These are phyloP conservation scores for Cyclophora albipunctata DNA, from an alignment of 2,888 invertebrate species.

Conservation along the genomic window DNA sequence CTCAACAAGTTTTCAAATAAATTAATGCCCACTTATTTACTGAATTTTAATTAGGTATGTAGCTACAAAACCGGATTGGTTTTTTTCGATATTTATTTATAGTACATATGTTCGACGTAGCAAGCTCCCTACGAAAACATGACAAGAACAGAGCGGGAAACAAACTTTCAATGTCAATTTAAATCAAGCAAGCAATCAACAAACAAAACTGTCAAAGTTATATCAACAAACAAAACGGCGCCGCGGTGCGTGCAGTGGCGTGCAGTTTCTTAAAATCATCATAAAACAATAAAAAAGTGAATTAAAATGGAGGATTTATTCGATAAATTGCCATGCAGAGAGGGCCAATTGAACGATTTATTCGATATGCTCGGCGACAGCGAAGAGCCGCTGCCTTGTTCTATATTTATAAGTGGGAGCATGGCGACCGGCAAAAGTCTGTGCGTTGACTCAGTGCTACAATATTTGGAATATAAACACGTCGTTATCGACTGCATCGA, in stretches of 20 bases:
- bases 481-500: conserved; percentile 87
- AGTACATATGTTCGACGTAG: conserved; percentile 15
- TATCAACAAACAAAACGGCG: background rate
- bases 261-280: conserved; percentile 14
- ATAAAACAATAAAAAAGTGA: conserved; percentile 13
- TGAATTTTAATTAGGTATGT: too few species aligned
- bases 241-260: background rate
- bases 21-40: background rate
- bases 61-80: too few species aligned
- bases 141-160: conserved; percentile 13
- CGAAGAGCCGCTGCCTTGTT: conserved; percentile 79
- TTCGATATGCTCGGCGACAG: conserved; percentile 68
- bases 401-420: conserved; percentile 87
- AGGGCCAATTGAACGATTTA: conserved; percentile 61
- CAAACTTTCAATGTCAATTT: conserved; percentile 19
- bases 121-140: conserved; percentile 23
- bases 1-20: too few species aligned
- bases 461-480: conserved; percentile 73
- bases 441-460: conserved; percentile 77
- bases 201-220: conserved; percentile 7
- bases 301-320: conserved; percentile 68
- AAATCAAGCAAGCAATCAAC: background rate
- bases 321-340: conserved; percentile 65
- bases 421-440: conserved; percentile 89
- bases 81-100: too few species aligned